phyloP scores from a whole-genome alignment of 2,113 vertebrate species.

The Seriola dumerili region DNA sequence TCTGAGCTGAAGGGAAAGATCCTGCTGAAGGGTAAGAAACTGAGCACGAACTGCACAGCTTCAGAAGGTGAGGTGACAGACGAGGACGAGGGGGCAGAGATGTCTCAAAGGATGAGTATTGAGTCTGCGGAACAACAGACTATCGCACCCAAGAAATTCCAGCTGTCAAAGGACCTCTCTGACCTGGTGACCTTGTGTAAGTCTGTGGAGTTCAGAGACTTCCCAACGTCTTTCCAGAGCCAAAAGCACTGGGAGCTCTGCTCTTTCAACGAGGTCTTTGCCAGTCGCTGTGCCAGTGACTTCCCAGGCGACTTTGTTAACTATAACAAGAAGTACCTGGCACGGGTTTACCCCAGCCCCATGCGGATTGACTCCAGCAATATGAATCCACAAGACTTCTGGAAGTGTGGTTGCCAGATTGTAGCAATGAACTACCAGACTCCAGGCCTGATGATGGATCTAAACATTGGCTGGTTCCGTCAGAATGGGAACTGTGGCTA shows the following conservation, averaged over 20 bases:
- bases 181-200: constrained; percentile 96
- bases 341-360: constrained; percentile 94
- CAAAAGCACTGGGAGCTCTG: constrained; percentile 99
- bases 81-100: constrained; percentile 97
- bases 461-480: constrained; percentile 97
- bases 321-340: constrained; percentile 97
- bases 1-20: constrained; percentile 92
- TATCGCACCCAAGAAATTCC: constrained; percentile 88
- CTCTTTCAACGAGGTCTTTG: constrained; percentile 97
- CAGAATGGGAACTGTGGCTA: constrained; percentile 98
- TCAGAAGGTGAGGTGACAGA: constrained; percentile 96
- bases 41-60: constrained; percentile 88
- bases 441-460: constrained; percentile 97
- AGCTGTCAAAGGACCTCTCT: constrained; percentile 95
- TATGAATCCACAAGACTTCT: constrained; percentile 99
- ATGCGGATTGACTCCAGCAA: constrained; percentile 99
- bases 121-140: constrained; percentile 88
- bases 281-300: constrained; percentile 93
- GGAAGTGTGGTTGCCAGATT: constrained; percentile 99
- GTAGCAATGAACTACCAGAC: constrained; percentile 99
- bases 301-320: constrained; percentile 97
- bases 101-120: constrained; percentile 92
- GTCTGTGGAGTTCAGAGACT: constrained; percentile 96
- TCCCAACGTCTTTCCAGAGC: constrained; percentile 92
- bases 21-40: constrained; percentile 95